phyloP scores from a whole-genome alignment of 2,113 vertebrate genomes.

The Dunckerocampus dactyliophorus region DNA sequence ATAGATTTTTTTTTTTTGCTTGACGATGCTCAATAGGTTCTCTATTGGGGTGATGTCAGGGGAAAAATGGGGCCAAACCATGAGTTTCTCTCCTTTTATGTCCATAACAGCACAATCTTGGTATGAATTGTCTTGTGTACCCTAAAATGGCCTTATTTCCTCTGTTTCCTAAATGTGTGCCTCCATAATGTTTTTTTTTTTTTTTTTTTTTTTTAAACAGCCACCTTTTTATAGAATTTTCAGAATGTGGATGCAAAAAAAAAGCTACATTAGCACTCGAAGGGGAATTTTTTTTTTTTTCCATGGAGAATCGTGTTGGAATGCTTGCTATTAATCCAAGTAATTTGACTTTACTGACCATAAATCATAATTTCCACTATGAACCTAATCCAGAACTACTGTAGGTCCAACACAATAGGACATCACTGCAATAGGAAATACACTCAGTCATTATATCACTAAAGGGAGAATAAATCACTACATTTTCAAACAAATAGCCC shows the following conservation, averaged over 20 bases:
- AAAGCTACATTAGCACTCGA: slow-evolving; percentile 30
- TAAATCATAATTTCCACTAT: slow-evolving; percentile 31
- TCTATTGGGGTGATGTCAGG: too few species aligned
- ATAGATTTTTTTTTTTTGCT: too few species aligned
- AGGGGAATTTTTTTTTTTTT: slow-evolving; percentile 31
- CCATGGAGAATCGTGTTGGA: slow-evolving; percentile 36
- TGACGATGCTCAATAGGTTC: too few species aligned
- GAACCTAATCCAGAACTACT: too few species aligned
- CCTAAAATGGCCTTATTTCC: slow-evolving; percentile 18
- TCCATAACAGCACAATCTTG: too few species aligned
- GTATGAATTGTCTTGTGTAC: too few species aligned
- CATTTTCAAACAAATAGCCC: too few species aligned
- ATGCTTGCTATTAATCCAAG: slow-evolving; percentile 32
- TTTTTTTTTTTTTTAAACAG: not conserved
- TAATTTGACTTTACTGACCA: slow-evolving; percentile 40
- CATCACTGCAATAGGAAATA: not conserved
- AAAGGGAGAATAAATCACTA: too few species aligned
- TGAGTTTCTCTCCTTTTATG: too few species aligned
- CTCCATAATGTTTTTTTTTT: too few species aligned
- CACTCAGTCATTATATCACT: not conserved
- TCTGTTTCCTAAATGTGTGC: slow-evolving; percentile 7
- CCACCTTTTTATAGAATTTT: not conserved
- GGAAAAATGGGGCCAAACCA: too few species aligned
- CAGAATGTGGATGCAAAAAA: not conserved
- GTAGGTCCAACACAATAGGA: not conserved